A percentile compares a stretch with the other conserved stretches of the same genome.
phyloP scores from a whole-genome alignment of 2,888 invertebrate species.

The Cephus rjabovi region DNA sequence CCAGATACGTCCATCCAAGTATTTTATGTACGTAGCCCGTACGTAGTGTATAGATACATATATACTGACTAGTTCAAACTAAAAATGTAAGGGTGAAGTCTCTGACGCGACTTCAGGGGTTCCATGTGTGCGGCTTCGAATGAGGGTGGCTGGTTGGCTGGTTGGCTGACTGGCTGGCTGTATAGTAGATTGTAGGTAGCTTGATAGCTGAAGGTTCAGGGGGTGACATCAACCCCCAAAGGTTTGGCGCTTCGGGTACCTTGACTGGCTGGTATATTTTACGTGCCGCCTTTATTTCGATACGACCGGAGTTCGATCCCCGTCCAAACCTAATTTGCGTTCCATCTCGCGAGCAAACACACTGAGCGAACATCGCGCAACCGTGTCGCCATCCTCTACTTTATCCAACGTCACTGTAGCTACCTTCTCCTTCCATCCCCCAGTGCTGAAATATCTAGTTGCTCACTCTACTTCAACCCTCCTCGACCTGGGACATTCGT shows the following conservation, averaged over 20 bases:
- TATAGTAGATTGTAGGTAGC: too few species aligned
- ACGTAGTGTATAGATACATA: too few species aligned
- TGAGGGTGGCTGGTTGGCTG: too few species aligned
- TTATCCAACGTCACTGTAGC: too few species aligned
- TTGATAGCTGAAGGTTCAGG: neutral
- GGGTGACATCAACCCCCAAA: slow-evolving; percentile 28
- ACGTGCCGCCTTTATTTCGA: slow-evolving; percentile 62
- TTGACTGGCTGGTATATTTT: slow-evolving; percentile 40
- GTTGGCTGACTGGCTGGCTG: too few species aligned
- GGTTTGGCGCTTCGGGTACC: slow-evolving; percentile 34
- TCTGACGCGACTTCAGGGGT: too few species aligned
- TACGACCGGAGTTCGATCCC: slow-evolving; percentile 57
- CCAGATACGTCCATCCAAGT: too few species aligned
- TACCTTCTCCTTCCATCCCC: too few species aligned
- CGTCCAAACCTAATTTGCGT: slow-evolving; percentile 64
- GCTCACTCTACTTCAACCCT: neutral
- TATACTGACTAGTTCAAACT: too few species aligned
- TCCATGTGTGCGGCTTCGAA: too few species aligned
- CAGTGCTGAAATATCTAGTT: neutral
- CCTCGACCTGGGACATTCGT: slow-evolving; percentile 17
- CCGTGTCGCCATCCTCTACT: slow-evolving; percentile 6
- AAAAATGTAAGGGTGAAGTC: too few species aligned
- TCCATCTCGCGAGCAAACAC: slow-evolving; percentile 63
- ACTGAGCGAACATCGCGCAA: slow-evolving; percentile 28
- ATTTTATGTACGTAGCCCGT: too few species aligned